Evolutionary conservation across 2,888 invertebrate species (phyloP).

Genomic region (Myopa tessellatipennis): DNA sequence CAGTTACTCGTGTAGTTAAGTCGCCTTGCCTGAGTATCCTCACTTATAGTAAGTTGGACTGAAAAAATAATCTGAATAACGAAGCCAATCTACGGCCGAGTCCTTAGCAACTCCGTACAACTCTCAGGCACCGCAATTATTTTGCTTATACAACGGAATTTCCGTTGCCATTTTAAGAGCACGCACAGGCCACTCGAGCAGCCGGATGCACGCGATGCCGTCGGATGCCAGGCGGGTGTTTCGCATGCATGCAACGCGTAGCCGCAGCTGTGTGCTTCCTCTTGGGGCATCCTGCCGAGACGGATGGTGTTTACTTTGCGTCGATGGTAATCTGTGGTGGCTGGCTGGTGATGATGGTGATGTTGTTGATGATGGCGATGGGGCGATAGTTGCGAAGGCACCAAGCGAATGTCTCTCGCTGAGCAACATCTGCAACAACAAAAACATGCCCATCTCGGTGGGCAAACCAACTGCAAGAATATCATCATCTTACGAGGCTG

Average conservation of each 20-base stretch:
- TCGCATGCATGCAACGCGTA: background rate
- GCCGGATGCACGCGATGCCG: background rate
- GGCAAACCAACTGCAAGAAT: background rate
- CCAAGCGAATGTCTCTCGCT: background rate
- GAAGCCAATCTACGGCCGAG: no score
- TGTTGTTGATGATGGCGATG: background rate
- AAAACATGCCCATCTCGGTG: background rate
- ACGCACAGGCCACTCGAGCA: background rate
- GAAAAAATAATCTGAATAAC: no score
- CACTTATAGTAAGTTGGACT: no score
- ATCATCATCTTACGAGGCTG: background rate
- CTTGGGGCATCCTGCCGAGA: background rate
- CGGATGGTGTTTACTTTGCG: background rate
- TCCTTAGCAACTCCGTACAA: background rate
- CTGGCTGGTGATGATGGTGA: background rate
- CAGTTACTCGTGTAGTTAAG: no score
- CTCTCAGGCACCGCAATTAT: background rate
- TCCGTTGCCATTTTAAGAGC: background rate
- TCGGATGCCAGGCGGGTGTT: background rate
- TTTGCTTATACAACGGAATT: conserved; percentile 6
- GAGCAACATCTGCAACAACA: background rate
- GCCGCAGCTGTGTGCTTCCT: background rate
- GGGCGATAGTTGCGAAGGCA: background rate
- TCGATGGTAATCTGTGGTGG: background rate
- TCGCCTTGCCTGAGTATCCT: no score